These are phyloP conservation scores for Hypsopygia costalis DNA, from an alignment of 2,888 invertebrate genomes.

Conservation along the genomic window DNA sequence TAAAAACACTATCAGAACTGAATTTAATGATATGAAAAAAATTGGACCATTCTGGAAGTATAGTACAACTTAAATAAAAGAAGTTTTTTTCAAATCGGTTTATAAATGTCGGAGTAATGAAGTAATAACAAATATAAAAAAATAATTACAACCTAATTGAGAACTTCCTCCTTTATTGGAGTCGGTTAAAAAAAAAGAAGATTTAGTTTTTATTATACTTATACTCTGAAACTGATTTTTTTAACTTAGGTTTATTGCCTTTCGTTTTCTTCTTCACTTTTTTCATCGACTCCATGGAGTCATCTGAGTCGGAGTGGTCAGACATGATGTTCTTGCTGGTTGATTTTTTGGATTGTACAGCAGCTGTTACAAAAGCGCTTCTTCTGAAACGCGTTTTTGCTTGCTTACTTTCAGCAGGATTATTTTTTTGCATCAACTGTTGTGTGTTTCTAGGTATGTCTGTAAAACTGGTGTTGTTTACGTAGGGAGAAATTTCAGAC, in stretches of 20 bases:
- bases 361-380: conserved; percentile 81
- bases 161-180: too few species aligned
- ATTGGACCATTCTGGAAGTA: too few species aligned
- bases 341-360: conserved; percentile 65
- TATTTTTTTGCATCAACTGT: conserved; percentile 35
- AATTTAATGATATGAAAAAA: too few species aligned
- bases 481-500: conserved; percentile 54
- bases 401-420: conserved; percentile 39
- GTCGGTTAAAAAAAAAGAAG: too few species aligned
- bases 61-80: too few species aligned
- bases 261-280: conserved; percentile 73
- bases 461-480: conserved; percentile 65
- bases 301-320: conserved; percentile 69
- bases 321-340: conserved; percentile 43
- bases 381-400: conserved; percentile 79
- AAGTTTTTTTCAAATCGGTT: too few species aligned
- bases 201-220: conserved; percentile 41
- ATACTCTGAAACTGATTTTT: conserved; percentile 46
- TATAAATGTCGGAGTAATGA: too few species aligned
- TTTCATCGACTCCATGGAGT: conserved; percentile 56
- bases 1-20: too few species aligned
- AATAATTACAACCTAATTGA: too few species aligned
- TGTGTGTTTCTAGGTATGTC: conserved; percentile 62
- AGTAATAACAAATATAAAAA: too few species aligned
- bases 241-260: conserved; percentile 45